Evolutionary conservation across 2,797 vertebrate genomes (phyloP), one percentile per base, ranked within the genome.

Genomic region (Spinus olivaceus): DNA sequence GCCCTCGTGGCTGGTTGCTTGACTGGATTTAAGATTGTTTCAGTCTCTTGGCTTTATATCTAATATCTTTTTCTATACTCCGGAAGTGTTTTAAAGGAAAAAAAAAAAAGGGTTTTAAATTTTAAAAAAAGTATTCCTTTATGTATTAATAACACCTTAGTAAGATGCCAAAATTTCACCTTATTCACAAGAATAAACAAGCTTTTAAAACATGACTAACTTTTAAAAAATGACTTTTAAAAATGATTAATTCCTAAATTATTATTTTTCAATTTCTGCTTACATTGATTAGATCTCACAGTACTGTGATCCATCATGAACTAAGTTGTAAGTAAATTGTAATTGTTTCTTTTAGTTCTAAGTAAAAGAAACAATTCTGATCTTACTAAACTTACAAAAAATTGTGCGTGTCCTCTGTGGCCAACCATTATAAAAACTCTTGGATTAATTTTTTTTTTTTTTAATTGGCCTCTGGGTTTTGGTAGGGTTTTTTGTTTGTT

Each of bases 141-240:
- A 8, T 8, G 2, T 18, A 41, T 54, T 70, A 73, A 32, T 14
- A 44, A 17, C 2, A 37, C 1, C 13, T 35, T 71, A 23, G 7
- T 24, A 47, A 79, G 51, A 46, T 39, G 15, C 3, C 5, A 28
- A 49, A 49, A 9, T 54, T 78, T 82, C 14, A 50, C 7, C 5
- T 49, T 47, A 25, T 41, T 32, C 14, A 59, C 8, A 59, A 37
- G 9, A 50, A 57, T 14, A 57, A 33, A 20, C 2, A 73, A 12
- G 0, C 18, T 65, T 67, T 28, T 25, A 67, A 56, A 19, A 28
- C 39, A 50, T 18, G 1, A 30, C 27, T 50, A 50, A 69, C 0
- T 50, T 56, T 14, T 0, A 3, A 47, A 32, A 57, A 35, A 14
- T 1, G 10, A 65, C 0, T 50, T 57, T 14, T 0, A 6, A 46